These are phyloP conservation scores for Eupithecia inturbata DNA, from an alignment of 2,888 invertebrate species.

Conservation along the genomic window DNA sequence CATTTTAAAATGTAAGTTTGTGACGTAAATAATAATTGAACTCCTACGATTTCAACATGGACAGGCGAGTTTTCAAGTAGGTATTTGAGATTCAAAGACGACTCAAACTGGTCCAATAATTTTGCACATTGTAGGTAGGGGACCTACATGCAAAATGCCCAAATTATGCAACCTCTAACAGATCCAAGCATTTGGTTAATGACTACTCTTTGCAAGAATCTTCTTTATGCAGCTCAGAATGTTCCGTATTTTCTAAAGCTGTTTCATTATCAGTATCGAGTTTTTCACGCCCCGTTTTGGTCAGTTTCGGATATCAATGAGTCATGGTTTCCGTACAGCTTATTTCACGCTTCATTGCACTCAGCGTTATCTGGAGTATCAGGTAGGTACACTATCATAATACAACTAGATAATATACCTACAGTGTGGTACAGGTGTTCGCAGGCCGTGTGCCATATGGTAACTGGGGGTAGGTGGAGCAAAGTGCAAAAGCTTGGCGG, in stretches of 20 bases:
- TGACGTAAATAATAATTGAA: background rate
- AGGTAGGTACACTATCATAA: background rate
- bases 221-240: background rate
- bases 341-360: slow-evolving; percentile 39
- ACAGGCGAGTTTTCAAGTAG: background rate
- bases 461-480: too few relatives aligned
- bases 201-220: background rate
- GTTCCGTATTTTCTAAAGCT: background rate
- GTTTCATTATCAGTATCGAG: background rate
- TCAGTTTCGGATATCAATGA: slow-evolving; percentile 4
- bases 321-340: slow-evolving; percentile 22
- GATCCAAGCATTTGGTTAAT: background rate
- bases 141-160: background rate
- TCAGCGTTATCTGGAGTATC: slow-evolving; percentile 8
- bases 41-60: background rate
- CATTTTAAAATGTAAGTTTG: background rate
- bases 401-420: too few relatives aligned
- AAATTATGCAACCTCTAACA: background rate
- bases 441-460: too few relatives aligned
- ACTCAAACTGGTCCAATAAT: background rate
- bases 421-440: too few relatives aligned
- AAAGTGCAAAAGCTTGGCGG: too few relatives aligned
- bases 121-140: too few relatives aligned
- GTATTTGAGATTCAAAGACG: background rate
- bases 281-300: background rate